Conservation (phyloP, 2,113 vertebrate species). For the Kryptolebias marmoratus region DNA sequence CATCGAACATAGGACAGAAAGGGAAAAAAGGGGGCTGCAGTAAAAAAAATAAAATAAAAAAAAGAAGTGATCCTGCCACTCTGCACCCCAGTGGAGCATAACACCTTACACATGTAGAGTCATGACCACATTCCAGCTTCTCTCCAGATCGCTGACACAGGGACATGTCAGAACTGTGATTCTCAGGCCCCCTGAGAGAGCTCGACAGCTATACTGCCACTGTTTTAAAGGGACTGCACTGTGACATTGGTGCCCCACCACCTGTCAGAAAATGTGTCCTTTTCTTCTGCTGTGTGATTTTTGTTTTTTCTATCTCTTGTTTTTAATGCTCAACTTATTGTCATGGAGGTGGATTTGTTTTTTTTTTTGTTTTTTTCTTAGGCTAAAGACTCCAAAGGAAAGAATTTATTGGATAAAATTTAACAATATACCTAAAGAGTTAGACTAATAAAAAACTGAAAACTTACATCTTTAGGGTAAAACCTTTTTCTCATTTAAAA, state of each 20-base stretch:
- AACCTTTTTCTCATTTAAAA: neutral
- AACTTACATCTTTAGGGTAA: neutral
- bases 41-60: neutral
- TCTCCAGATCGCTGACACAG: slow-evolving; percentile 60
- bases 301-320: neutral
- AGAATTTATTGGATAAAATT: too few relatives aligned
- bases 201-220: slow-evolving; percentile 48
- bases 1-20: slow-evolving; percentile 3
- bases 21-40: neutral
- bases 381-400: too few relatives aligned
- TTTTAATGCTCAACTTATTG: neutral
- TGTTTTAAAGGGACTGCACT: slow-evolving; percentile 38
- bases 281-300: neutral
- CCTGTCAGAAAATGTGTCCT: slow-evolving; percentile 27
- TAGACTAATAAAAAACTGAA: neutral
- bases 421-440: too few relatives aligned
- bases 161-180: slow-evolving; percentile 66
- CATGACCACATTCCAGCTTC: slow-evolving; percentile 71
- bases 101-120: slow-evolving; percentile 61
- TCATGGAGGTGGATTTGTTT: neutral
- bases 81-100: slow-evolving; percentile 55
- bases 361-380: neutral
- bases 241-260: slow-evolving; percentile 15
- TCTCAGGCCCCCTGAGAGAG: slow-evolving; percentile 40
- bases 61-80: slow-evolving; percentile 36